Percentiles rank a stretch among this genome's conserved stretches.
Conservation (phyloP, 2,113 vertebrate genomes). For the Macquaria ambigua region DNA sequence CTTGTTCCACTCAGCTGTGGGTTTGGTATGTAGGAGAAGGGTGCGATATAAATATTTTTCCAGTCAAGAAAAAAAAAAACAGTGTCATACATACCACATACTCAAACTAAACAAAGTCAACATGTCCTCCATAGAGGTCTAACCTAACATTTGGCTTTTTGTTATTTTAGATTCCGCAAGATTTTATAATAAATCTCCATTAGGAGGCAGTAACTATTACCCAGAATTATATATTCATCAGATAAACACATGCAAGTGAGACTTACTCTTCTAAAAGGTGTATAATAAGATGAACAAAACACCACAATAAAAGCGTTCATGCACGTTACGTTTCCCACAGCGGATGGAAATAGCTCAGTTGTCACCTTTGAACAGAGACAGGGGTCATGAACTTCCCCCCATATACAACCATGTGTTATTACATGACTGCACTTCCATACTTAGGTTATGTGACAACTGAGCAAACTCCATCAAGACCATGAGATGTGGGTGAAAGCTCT, state of each 20-base stretch:
- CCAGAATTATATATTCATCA: not conserved
- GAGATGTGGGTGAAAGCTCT: too few relatives aligned
- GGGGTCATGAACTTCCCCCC: too few relatives aligned
- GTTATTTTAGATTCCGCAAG: not conserved
- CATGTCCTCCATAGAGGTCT: not conserved
- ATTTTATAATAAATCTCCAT: not conserved
- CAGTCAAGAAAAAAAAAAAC: slow-evolving; percentile 29
- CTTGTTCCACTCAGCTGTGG: slow-evolving; percentile 59
- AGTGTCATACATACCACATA: slow-evolving; percentile 1
- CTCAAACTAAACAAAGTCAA: not conserved
- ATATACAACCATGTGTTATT: not conserved
- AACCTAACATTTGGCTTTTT: not conserved
- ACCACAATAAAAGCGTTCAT: too few relatives aligned
- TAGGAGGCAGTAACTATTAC: not conserved
- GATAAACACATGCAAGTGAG: not conserved
- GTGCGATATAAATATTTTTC: slow-evolving; percentile 32
- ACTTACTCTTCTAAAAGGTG: not conserved
- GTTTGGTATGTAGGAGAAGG: slow-evolving; percentile 47
- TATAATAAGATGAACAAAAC: not conserved
- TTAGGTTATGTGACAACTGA: not conserved
- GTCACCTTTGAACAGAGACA: not conserved
- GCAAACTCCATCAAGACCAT: not conserved
- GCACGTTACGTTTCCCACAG: too few relatives aligned
- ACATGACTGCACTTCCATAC: not conserved
- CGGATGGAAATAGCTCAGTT: not conserved